Evolutionary conservation across 2,113 vertebrate species (phyloP).

Genomic region (western clawed frog (Xenopus tropicalis)): DNA sequence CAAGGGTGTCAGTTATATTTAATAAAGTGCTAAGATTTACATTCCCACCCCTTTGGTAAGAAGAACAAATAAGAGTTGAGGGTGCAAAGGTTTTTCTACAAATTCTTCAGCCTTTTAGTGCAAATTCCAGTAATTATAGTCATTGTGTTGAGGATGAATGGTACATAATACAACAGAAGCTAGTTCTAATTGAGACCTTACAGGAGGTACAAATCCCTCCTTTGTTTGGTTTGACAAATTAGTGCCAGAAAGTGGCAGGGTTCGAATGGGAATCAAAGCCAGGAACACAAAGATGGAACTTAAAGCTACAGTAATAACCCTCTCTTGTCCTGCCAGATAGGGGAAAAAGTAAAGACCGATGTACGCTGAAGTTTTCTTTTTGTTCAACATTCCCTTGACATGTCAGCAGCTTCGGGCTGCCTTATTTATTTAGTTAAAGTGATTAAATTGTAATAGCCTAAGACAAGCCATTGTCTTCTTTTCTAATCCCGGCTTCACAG

Average conservation of each 20-base stretch:
- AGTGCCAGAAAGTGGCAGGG: constrained; percentile 84
- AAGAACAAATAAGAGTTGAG: constrained; percentile 48
- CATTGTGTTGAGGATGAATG: constrained; percentile 77
- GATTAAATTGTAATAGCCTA: constrained; percentile 81
- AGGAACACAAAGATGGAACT: constrained; percentile 80
- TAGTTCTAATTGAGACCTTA: constrained; percentile 86
- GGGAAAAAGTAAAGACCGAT: constrained; percentile 69
- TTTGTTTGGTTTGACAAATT: constrained; percentile 83
- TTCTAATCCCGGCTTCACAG: constrained; percentile 55
- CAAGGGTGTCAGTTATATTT: constrained; percentile 57
- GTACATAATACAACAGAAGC: constrained; percentile 78
- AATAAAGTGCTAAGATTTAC: constrained; percentile 49
- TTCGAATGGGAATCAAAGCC: constrained; percentile 79
- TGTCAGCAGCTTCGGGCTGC: constrained; percentile 75
- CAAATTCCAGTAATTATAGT: constrained; percentile 84
- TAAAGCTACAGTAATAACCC: constrained; percentile 85
- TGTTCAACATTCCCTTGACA: constrained; percentile 77
- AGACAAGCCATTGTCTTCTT: constrained; percentile 64
- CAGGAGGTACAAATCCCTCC: constrained; percentile 82
- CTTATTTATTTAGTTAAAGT: constrained; percentile 84
- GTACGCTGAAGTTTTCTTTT: constrained; percentile 69
- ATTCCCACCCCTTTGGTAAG: constrained; percentile 47
- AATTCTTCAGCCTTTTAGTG: constrained; percentile 84
- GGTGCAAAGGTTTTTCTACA: constrained; percentile 66
- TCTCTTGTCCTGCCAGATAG: constrained; percentile 66